Percentiles rank a stretch among this genome's conserved stretches.
phyloP scores from a whole-genome alignment of 2,888 invertebrate genomes.

The Drosophila austrosaltans region DNA sequence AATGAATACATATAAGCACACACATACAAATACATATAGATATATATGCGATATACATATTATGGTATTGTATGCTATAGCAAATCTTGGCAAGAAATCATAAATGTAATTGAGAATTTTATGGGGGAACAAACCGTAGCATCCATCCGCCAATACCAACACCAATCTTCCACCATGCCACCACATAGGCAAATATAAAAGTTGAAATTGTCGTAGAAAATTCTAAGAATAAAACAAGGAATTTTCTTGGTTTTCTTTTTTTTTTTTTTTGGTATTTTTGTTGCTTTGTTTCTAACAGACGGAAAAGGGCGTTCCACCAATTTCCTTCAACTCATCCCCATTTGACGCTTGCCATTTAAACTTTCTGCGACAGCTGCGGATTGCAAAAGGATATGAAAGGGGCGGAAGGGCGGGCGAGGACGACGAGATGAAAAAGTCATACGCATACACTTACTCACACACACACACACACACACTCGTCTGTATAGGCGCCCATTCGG shows the following conservation, averaged over 20 bases:
- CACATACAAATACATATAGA: slow-evolving; percentile 33
- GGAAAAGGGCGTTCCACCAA: slow-evolving; percentile 40
- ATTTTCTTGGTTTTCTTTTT: slow-evolving; percentile 35
- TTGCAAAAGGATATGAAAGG: not conserved
- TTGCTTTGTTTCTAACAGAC: slow-evolving; percentile 27
- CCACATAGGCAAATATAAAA: slow-evolving; percentile 62
- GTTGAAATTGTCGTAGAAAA: slow-evolving; percentile 73
- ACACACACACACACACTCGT: slow-evolving; percentile 25
- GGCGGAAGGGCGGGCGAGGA: not conserved
- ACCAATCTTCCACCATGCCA: not conserved
- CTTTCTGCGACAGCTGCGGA: slow-evolving; percentile 67
- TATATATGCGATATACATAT: slow-evolving; percentile 34
- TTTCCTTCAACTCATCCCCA: slow-evolving; percentile 15
- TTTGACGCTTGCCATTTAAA: slow-evolving; percentile 73
- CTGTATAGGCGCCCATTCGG: slow-evolving; percentile 68
- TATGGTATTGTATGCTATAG: slow-evolving; percentile 16
- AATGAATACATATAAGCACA: slow-evolving; percentile 52
- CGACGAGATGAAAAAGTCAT: slow-evolving; percentile 23
- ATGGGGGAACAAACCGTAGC: slow-evolving; percentile 45
- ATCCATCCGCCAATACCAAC: slow-evolving; percentile 1
- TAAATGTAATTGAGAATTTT: slow-evolving; percentile 79
- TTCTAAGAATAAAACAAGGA: slow-evolving; percentile 67
- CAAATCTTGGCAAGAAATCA: slow-evolving; percentile 69
- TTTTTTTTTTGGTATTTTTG: not conserved
- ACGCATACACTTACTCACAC: slow-evolving; percentile 22